Percentiles rank a stretch among this genome's conserved stretches.
phyloP scores from a whole-genome alignment of 2,113 vertebrate species.

The Podocnemis expansa region DNA sequence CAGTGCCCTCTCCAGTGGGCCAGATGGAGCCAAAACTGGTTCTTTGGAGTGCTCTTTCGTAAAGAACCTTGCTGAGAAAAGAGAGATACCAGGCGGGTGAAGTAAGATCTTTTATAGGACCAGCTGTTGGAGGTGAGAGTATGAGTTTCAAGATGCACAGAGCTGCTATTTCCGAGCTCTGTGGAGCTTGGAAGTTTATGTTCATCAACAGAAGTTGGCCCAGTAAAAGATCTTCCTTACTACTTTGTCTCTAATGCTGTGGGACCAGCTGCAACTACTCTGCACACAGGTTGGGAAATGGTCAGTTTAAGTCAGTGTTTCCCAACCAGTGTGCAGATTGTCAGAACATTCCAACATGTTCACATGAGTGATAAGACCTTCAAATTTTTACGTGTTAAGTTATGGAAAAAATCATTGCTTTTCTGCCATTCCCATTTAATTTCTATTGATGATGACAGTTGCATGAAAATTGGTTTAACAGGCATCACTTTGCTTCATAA shows the following conservation, averaged over 20 bases:
- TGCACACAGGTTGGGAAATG: not conserved
- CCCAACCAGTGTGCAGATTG: too few species aligned
- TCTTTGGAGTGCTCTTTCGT: not conserved
- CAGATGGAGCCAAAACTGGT: not conserved
- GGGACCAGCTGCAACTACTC: not conserved
- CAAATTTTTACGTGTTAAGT: not conserved
- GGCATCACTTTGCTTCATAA: not conserved
- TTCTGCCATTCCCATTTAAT: rapidly evolving
- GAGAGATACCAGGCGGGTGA: not conserved
- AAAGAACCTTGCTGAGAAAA: not conserved
- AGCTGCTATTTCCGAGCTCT: not conserved
- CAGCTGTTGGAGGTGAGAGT: not conserved
- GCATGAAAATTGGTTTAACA: not conserved
- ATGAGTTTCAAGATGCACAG: not conserved
- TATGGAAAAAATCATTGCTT: rapidly evolving
- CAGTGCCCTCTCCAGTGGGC: not conserved
- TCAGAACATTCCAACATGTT: not conserved
- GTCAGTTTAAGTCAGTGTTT: too few species aligned
- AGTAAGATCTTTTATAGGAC: not conserved
- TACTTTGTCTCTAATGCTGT: not conserved
- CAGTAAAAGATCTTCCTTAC: not conserved
- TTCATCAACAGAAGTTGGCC: not conserved
- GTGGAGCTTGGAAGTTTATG: not conserved
- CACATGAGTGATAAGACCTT: rapidly evolving
- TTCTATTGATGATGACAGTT: not conserved